These are phyloP conservation scores for Parthenolecanium corni DNA, from an alignment of 2,888 invertebrate genomes.

Conservation along the genomic window DNA sequence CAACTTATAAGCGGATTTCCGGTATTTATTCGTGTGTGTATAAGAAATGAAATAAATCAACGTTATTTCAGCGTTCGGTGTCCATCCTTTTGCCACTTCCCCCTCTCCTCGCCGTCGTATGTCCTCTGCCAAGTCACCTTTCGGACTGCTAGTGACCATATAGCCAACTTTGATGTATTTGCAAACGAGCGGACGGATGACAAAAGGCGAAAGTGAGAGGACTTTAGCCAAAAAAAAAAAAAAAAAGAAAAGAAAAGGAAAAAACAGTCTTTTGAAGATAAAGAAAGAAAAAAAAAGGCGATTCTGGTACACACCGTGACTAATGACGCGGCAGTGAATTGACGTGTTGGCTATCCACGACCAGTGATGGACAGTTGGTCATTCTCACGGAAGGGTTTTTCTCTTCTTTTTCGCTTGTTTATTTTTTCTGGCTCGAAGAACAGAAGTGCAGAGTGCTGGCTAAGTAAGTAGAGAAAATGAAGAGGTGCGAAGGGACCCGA, in stretches of 20 bases:
- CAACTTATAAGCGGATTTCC: background rate
- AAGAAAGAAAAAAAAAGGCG: background rate
- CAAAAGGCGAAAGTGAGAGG: too few species aligned
- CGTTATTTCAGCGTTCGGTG: background rate
- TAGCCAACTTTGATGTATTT: too few species aligned
- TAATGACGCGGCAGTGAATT: slow-evolving; percentile 26
- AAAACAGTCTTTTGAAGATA: too few species aligned
- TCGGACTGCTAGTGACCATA: too few species aligned
- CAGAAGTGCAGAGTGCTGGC: too few species aligned
- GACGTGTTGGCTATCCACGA: slow-evolving; percentile 15
- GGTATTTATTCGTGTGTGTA: slow-evolving; percentile 3
- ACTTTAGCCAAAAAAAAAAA: too few species aligned
- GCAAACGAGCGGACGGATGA: too few species aligned
- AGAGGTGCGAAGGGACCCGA: background rate
- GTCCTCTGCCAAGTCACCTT: too few species aligned
- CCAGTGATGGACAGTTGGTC: slow-evolving; percentile 8
- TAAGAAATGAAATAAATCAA: slow-evolving; percentile 5
- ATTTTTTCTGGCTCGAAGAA: background rate
- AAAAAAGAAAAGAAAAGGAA: background rate
- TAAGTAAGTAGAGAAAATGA: too few species aligned
- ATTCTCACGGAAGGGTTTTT: slow-evolving; percentile 27
- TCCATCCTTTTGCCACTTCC: background rate
- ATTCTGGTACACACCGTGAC: slow-evolving; percentile 10
- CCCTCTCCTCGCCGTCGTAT: too few species aligned
- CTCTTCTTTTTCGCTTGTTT: background rate